phyloP scores from a whole-genome alignment of 2,113 vertebrate genomes.

The Oriolus oriolus region DNA sequence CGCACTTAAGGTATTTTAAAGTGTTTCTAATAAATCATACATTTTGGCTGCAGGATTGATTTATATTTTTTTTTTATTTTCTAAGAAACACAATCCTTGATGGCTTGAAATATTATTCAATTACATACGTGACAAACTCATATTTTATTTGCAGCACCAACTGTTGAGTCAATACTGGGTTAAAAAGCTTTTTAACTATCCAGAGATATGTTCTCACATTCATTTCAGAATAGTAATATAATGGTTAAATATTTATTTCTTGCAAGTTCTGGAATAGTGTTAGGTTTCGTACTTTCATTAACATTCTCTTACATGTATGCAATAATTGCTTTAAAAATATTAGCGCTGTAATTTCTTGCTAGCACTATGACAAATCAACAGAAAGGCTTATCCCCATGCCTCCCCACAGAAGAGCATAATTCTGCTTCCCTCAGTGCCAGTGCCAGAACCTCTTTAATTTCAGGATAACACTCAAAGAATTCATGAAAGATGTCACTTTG shows the following conservation, averaged over 20 bases:
- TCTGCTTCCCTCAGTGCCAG: not conserved
- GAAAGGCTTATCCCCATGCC: not conserved
- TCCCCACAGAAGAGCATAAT: not conserved
- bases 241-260: conserved; percentile 69
- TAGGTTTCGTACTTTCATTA: conserved; percentile 55
- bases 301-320: conserved; percentile 48
- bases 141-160: not conserved
- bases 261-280: conserved; percentile 38
- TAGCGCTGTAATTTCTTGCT: conserved; percentile 27
- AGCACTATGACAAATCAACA: conserved; percentile 8
- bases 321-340: conserved; percentile 59
- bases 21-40: not conserved
- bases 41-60: not conserved
- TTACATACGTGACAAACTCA: not conserved
- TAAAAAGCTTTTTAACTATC: conserved; percentile 28
- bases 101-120: conserved; percentile 40
- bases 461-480: not conserved
- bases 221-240: conserved; percentile 55
- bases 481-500: not conserved
- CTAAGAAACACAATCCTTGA: conserved; percentile 14
- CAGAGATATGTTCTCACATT: conserved; percentile 37
- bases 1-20: conserved; percentile 19
- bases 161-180: not conserved
- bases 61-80: not conserved
- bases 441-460: conserved; percentile 9